A percentile compares a stretch with the other conserved stretches of the same genome.
Conservation (phyloP, 2,113 vertebrate species). For the Varanus salvator region DNA sequence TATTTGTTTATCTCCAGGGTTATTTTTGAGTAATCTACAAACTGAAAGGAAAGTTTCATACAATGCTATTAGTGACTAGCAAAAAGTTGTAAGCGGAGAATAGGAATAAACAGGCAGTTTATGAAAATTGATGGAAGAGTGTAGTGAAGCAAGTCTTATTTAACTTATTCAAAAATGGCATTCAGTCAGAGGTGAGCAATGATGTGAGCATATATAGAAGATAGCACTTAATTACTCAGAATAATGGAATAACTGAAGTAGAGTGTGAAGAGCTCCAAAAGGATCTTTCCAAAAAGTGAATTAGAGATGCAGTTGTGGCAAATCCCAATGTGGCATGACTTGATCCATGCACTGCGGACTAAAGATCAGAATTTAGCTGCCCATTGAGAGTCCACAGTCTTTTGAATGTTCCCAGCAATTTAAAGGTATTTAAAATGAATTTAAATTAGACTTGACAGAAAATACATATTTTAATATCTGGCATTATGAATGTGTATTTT, state of each 20-base stretch:
- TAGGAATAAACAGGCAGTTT: background rate
- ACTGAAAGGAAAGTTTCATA: too few species aligned
- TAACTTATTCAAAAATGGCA: too few species aligned
- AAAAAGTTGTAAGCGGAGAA: background rate
- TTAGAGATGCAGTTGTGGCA: background rate
- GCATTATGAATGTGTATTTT: too few species aligned
- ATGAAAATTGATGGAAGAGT: background rate
- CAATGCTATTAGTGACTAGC: too few species aligned
- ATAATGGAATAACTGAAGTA: background rate
- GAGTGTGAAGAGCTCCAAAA: background rate
- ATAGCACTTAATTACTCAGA: background rate
- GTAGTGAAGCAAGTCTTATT: too few species aligned
- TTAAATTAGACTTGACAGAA: background rate
- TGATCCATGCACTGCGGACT: too few species aligned
- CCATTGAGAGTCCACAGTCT: background rate
- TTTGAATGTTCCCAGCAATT: background rate
- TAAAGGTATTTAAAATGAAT: background rate
- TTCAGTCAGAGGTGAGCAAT: too few species aligned
- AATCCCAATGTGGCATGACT: background rate
- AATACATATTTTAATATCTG: background rate
- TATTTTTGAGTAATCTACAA: too few species aligned
- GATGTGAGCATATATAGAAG: too few species aligned
- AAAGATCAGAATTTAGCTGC: background rate
- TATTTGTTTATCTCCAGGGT: too few species aligned
- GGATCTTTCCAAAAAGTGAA: background rate